phyloP scores from a whole-genome alignment of 1,140 invertebrate genomes.

The Drosophila melanogaster region DNA sequence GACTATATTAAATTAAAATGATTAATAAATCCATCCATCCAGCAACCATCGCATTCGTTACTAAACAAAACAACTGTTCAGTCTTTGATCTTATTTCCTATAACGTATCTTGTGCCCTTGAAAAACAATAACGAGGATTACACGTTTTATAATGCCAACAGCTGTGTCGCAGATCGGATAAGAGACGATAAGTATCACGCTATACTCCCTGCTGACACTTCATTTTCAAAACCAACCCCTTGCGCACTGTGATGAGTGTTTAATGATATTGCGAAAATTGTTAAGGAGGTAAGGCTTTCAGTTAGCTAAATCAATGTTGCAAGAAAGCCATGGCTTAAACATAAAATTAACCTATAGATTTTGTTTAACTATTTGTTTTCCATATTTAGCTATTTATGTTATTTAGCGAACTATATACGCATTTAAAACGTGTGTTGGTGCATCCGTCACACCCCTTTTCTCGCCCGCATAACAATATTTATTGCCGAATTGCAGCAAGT shows the following conservation, averaged over 20 bases:
- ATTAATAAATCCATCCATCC: too few species aligned
- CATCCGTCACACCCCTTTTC: not conserved
- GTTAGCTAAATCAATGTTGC: too few species aligned
- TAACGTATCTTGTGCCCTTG: not conserved
- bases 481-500: conserved; percentile 21
- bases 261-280: conserved; percentile 5
- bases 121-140: not conserved
- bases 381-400: not conserved
- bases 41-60: too few species aligned
- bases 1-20: too few species aligned
- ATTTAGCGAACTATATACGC: not conserved
- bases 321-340: too few species aligned
- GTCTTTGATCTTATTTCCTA: not conserved
- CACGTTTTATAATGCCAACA: conserved; percentile 4
- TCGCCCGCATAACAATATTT: conserved; percentile 24
- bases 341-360: too few species aligned
- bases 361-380: not conserved
- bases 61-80: not conserved
- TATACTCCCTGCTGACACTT: not conserved
- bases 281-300: too few species aligned
- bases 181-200: conserved; percentile 11
- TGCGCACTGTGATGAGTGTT: not conserved
- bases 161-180: conserved; percentile 11
- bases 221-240: conserved; percentile 3
- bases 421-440: conserved; percentile 1